Evolutionary conservation across 2,113 vertebrate species (phyloP), one percentile per base, ranked within the genome.

Genomic region (Brachyhypopomus gauderio): DNA sequence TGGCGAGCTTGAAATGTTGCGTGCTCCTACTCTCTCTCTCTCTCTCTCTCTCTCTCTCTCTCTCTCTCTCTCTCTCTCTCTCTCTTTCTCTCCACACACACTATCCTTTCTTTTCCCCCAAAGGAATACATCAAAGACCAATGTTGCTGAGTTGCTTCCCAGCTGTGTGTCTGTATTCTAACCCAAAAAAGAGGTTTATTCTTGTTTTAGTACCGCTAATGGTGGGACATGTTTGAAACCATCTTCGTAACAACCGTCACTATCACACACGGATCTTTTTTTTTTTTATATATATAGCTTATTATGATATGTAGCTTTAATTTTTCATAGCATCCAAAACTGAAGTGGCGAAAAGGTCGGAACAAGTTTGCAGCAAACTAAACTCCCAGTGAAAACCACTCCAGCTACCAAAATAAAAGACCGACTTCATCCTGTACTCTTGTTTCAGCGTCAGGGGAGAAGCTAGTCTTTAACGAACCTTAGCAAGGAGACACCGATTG

Each of bases 91-190:
- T 3, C 59, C 25, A 27, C 60, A 67, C 48, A 83, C 38, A 36
- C 52, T 38, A 73, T 88, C 84, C 86, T 89, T 82, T 81, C 86
- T 85, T 84, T 85, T 79, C 80, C 91, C 90, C 45, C 87, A 55
- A 84, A 90, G 90, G 90, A 90, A 92, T 89, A 91, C 92, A 92
- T 92, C 90, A 92, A 93, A 93, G 90, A 82, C 82, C 88, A 64
- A 75, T 72, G 59, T 81, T 88, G 87, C 86, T 81, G 83, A 89
- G 85, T 83, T 75, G 83, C 85, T 85, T 77, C 45, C 58, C 84
- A 86, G 88, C 91, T 89, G 85, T 86, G 66, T 88, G 77, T 90
- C 83, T 90, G 86, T 88, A 87, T 75, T 90, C 88, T 90, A 89
- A 52, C 45, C 45, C 45, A 52, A 52, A 87, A 86, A 89, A 86